Conservation (phyloP, 2,797 vertebrate species). For the Lutjanus campechanus region DNA sequence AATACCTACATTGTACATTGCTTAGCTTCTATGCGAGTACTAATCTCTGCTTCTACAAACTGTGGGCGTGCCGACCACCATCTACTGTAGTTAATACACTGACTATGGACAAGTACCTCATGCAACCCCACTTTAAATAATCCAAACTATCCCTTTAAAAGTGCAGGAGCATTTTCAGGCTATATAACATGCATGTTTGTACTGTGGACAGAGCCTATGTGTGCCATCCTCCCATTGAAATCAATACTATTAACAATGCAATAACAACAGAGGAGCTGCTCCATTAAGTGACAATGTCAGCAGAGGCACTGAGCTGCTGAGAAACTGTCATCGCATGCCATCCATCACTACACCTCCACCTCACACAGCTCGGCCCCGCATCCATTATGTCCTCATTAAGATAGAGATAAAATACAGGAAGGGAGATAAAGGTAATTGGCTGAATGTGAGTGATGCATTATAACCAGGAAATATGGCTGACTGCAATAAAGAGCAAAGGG, state of each 20-base stretch:
- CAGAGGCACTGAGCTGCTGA: slow-evolving; percentile 47
- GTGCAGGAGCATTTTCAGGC: neutral
- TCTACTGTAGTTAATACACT: too few species aligned
- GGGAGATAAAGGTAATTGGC: slow-evolving; percentile 50
- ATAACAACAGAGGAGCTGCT: slow-evolving; percentile 59
- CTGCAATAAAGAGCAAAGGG: slow-evolving; percentile 22
- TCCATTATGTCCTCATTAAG: slow-evolving; percentile 61
- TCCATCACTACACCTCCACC: slow-evolving; percentile 60
- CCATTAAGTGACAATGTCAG: slow-evolving; percentile 59
- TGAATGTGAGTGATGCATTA: slow-evolving; percentile 41
- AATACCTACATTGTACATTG: too few species aligned
- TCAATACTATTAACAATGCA: slow-evolving; percentile 58
- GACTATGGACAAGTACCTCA: too few species aligned
- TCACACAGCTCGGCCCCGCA: slow-evolving; percentile 33
- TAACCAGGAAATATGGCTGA: slow-evolving; percentile 48
- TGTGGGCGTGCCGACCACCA: too few species aligned
- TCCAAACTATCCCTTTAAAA: too few species aligned
- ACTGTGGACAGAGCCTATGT: slow-evolving; percentile 1
- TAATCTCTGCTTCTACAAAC: too few species aligned
- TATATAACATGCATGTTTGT: neutral
- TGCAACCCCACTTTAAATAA: too few species aligned
- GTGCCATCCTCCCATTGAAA: slow-evolving; percentile 15
- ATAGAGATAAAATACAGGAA: slow-evolving; percentile 36
- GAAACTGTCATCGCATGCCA: slow-evolving; percentile 52
- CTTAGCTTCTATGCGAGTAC: too few species aligned